Base-by-base conservation (phyloP, 1,140 invertebrate genomes). In the Cydia fagiglandana region DNA sequence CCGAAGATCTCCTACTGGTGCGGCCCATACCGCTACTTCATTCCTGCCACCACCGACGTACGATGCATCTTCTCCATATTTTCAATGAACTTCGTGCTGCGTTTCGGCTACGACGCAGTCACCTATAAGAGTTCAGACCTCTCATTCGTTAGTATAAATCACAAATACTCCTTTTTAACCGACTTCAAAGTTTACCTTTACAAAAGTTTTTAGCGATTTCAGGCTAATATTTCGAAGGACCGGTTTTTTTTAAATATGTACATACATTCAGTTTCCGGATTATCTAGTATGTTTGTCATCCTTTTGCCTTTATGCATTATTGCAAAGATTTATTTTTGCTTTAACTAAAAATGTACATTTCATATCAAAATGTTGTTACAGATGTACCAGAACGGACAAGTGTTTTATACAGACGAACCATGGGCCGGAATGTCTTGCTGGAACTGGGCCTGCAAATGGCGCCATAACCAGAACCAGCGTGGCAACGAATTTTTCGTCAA, bases 311-410 rank as follows among this genome's bases (percentile, higher is more conserved):
- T 28, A 3, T 38, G 34, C 34, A 41, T 41, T 41, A 41, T 10
- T 41, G 9, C 7, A 50, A 50, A 15, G 5, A 50, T n/a, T n/a
- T 15, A 15, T n/a, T 13, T 15, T 15, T 50, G 12, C 15, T n/a
- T 34, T 47, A 12, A 47, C 7, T 53, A 7, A 53, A 53, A 53
- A 53, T 53, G 5, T 17, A 17, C n/a, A 6, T 7, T 10, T 38
- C 9, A 75, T 34, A 17, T 30, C 4, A 15, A 30, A 28, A 64
- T 47, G 7, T 13, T n/a, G 9, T 84, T 78, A 6, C 80, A 92
- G 90, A 92, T 91, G 88, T 92, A 92, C 73, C 91, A 91, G 73
- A 92, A 92, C 76, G 91, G 91, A 0, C 91, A 92, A 64, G 89
- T 91, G 34, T 91, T 92, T 78, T 92, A 92, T 79, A 92, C 91